phyloP scores from a whole-genome alignment of 2,113 vertebrate species.

The Meleagris gallopavo region DNA sequence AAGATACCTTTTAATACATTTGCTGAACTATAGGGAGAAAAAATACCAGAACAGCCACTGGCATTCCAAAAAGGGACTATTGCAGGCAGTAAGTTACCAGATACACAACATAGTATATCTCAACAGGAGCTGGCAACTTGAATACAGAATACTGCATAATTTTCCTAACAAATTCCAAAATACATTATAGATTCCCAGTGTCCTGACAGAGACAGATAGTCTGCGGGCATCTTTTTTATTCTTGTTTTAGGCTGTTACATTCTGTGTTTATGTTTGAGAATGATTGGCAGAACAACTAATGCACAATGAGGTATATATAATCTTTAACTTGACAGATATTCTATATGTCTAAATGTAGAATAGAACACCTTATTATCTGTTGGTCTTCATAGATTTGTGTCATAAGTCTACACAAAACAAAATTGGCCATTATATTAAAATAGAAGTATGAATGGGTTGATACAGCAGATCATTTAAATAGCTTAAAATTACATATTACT shows the following conservation, averaged over 20 bases:
- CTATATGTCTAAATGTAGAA: neutral
- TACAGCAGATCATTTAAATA: neutral
- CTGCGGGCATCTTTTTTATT: neutral
- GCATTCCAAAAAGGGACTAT: neutral
- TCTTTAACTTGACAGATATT: neutral
- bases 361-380: neutral
- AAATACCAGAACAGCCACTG: neutral
- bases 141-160: neutral
- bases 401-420: neutral
- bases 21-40: neutral
- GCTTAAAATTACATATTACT: neutral
- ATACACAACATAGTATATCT: neutral
- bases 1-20: neutral
- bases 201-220: neutral
- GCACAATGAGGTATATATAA: neutral
- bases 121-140: neutral
- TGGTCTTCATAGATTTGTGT: neutral
- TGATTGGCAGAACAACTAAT: conserved; percentile 6
- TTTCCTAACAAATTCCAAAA: neutral
- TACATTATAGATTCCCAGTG: neutral
- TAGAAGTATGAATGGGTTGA: neutral
- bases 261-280: neutral
- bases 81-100: neutral
- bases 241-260: neutral
- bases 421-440: neutral